phyloP scores from a whole-genome alignment of 2,797 vertebrate species.

The Dendrocincla fuliginosa region DNA sequence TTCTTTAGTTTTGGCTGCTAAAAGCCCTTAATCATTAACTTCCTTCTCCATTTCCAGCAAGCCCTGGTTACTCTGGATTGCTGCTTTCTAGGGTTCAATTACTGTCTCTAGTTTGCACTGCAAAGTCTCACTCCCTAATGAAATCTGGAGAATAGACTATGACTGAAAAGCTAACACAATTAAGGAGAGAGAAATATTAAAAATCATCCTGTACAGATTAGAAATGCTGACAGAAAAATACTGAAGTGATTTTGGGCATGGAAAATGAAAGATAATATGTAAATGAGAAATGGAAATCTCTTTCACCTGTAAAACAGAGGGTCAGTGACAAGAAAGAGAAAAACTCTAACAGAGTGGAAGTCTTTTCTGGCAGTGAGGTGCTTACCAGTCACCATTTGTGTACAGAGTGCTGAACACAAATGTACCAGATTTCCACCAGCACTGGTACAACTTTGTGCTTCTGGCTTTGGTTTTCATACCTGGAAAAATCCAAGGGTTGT shows the following conservation, averaged over 20 bases:
- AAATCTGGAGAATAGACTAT: background rate
- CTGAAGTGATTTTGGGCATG: background rate
- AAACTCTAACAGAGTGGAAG: background rate
- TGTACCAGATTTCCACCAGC: background rate
- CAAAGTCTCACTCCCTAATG: background rate
- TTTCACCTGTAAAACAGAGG: background rate
- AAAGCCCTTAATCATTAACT: background rate
- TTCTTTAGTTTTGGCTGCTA: background rate
- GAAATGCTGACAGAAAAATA: background rate
- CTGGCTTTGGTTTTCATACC: background rate
- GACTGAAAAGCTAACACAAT: background rate
- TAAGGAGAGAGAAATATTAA: background rate
- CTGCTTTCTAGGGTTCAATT: background rate
- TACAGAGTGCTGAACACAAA: background rate
- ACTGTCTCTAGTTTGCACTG: background rate
- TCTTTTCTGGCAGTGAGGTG: background rate
- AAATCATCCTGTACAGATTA: background rate
- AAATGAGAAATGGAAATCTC: background rate
- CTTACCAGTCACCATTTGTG: background rate
- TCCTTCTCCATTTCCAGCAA: background rate
- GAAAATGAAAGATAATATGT: background rate
- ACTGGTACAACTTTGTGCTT: background rate
- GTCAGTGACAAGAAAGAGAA: background rate
- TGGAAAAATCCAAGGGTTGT: background rate
- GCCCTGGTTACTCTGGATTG: background rate